Conservation (phyloP, 2,888 invertebrate genomes). For the Apamea anceps region DNA sequence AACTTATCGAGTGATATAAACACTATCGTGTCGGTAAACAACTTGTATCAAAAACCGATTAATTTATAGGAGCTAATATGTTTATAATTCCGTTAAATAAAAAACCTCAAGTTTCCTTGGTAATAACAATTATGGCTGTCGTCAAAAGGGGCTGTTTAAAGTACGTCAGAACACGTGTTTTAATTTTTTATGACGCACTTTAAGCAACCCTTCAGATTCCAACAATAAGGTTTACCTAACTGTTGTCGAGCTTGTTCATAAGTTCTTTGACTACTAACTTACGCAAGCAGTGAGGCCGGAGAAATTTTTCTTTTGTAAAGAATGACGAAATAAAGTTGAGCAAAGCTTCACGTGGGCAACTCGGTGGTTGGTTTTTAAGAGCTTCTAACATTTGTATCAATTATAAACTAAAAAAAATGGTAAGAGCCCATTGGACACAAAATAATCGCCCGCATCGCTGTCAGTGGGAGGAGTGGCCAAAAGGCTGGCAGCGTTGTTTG, state of each 20-base stretch:
- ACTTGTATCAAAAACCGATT: background rate
- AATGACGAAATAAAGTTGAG: background rate
- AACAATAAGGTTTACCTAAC: background rate
- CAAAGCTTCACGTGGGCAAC: background rate
- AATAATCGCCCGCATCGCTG: background rate
- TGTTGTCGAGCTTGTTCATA: background rate
- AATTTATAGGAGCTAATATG: slow-evolving; percentile 3
- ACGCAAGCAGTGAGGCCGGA: too few species aligned
- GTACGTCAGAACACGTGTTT: too few species aligned
- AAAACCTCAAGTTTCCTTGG: background rate
- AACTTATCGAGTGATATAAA: background rate
- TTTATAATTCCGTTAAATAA: background rate
- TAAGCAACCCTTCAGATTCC: background rate
- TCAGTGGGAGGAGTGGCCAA: background rate
- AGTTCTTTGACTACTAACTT: background rate
- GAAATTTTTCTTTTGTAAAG: background rate
- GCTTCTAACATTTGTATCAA: background rate
- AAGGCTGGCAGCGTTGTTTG: background rate
- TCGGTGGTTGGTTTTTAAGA: background rate
- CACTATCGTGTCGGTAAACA: background rate
- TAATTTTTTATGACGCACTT: background rate
- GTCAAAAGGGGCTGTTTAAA: too few species aligned
- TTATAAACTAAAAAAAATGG: background rate
- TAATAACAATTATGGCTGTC: background rate
- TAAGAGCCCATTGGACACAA: background rate